Evolutionary conservation across 2,888 invertebrate genomes (phyloP).

Genomic region (Ceramica pisi): DNA sequence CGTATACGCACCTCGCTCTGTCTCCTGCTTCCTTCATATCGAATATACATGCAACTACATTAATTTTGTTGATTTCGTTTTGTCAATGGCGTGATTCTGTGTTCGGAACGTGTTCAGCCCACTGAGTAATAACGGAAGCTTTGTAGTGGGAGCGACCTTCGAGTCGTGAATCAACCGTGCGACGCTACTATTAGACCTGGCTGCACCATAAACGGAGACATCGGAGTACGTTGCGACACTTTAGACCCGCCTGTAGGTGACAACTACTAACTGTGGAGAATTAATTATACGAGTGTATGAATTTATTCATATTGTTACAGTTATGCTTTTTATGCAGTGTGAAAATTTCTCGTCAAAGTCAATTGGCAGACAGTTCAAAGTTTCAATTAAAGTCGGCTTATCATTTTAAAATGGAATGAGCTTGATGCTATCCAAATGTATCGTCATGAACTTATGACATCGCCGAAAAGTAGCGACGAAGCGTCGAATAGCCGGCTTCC

Average conservation of each 20-base stretch:
- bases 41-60: constrained; percentile 48
- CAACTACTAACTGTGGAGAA: constrained; percentile 33
- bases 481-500: constrained; percentile 78
- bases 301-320: constrained; percentile 31
- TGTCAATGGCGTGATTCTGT: constrained; percentile 55
- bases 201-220: constrained; percentile 76
- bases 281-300: constrained; percentile 27
- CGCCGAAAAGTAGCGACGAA: constrained; percentile 64
- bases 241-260: constrained; percentile 16
- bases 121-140: constrained; percentile 73
- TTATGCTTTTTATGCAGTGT: background rate
- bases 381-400: background rate
- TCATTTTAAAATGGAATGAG: background rate
- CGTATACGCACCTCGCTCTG: constrained; percentile 10
- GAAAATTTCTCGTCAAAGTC: background rate
- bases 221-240: constrained; percentile 54
- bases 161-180: constrained; percentile 75
- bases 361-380: background rate
- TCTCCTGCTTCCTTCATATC: constrained; percentile 39
- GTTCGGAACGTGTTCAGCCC: constrained; percentile 65
- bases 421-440: constrained; percentile 17
- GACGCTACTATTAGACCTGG: constrained; percentile 67
- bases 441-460: constrained; percentile 55
- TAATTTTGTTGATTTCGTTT: constrained; percentile 37
- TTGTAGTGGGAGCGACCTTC: constrained; percentile 82